phyloP scores from a whole-genome alignment of 2,888 invertebrate genomes.

The Rhamphomyia laevipes region DNA sequence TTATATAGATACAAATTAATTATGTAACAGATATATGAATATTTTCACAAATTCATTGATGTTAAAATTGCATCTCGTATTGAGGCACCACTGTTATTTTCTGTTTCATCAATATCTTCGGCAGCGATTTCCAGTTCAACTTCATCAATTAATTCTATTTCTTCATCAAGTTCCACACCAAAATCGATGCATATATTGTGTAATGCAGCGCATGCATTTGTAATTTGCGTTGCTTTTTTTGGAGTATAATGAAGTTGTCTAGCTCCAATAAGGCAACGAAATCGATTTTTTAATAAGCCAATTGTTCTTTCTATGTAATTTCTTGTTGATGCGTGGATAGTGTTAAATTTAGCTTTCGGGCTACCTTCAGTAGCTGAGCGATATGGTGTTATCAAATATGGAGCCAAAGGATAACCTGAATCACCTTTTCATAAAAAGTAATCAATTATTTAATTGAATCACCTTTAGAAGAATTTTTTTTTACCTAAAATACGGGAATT shows the following conservation, averaged over 20 bases:
- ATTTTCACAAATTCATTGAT: no score
- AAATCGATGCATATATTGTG: not conserved
- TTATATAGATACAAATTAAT: no score
- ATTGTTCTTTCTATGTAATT: not conserved
- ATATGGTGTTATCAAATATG: not conserved
- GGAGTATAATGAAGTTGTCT: not conserved
- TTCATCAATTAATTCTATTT: no score
- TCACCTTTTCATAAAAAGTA: not conserved
- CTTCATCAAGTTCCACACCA: no score
- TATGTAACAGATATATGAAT: no score
- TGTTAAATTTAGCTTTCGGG: not conserved
- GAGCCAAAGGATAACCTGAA: not conserved
- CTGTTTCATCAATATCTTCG: no score
- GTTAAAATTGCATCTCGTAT: no score
- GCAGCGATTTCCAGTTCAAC: no score
- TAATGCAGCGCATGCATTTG: not conserved
- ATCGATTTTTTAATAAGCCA: not conserved
- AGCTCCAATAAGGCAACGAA: not conserved
- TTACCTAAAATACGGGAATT: no score
- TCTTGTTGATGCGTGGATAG: not conserved
- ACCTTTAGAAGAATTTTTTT: no score
- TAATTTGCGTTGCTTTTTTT: not conserved
- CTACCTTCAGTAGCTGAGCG: not conserved
- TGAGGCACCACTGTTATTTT: no score
- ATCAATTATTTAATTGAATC: no score